Base-by-base conservation (phyloP, 2,888 invertebrate species). In the Philereme vetulata region DNA sequence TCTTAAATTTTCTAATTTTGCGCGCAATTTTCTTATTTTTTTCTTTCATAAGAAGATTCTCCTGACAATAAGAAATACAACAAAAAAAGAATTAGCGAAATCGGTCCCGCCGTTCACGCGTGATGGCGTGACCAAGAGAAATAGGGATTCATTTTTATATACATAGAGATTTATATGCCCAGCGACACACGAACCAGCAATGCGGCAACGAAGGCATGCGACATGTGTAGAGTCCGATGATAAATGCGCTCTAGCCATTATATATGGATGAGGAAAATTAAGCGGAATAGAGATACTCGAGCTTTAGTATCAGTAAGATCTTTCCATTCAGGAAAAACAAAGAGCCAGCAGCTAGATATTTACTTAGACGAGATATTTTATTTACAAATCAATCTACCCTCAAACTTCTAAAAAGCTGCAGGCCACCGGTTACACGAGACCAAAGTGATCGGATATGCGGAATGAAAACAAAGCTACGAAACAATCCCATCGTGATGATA, bases 401-500 rank as follows among this genome's bases (percentile, higher is more conserved):
- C 42, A 10, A 21, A 42, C 42, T 10, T 10, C n/a, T 4, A 42
- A 42, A 33, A 33, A 51, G 10, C 21, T 55, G 11, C 33, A 44
- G 49, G 33, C 38, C 50, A 44, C 33, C 45, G 50, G 36, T 44
- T 49, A 59, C 40, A 40, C 48, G 44, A 53, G 34, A 51, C 52
- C 52, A 55, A 64, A 59, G 50, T 49, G 51, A 55, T 62, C 60
- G 57, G 60, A 65, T 56, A 64, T 60, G 60, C 46, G 33, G 58
- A 64, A 68, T 58, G 57, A 60, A 72, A 72, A 68, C 67, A 70
- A 68, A 72, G 64, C 62, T 51, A 69, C 33, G 52, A 67, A 67
- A 68, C 70, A 72, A 71, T 67, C 72, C 70, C 72, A 71, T 67
- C 72, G 71, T 66, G 72, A 64, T 71, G 78, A 75, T 75, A 72